A percentile compares a stretch with the other conserved stretches of the same genome.
Conservation (phyloP, 1,140 invertebrate species). For the Tyrophagus putrescentiae region DNA sequence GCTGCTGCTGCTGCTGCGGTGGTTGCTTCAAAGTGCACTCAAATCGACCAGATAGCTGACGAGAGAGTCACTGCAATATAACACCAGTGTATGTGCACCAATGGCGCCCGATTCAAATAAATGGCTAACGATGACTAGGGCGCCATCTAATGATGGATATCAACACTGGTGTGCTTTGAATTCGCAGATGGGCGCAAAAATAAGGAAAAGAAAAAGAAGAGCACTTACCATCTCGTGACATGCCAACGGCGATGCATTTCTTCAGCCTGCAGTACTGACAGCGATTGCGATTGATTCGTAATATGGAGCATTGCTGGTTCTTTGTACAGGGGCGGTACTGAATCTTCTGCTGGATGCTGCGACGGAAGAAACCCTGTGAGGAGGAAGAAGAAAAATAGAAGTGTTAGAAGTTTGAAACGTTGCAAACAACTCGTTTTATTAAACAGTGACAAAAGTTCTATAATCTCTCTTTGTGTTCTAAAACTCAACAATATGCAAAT, state of each 20-base stretch:
- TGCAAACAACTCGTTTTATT: too few species aligned
- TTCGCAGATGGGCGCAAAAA: constrained; percentile 15
- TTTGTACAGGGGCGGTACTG: constrained; percentile 93
- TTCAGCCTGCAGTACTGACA: constrained; percentile 93
- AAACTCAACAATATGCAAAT: background rate
- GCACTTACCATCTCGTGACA: constrained; percentile 87
- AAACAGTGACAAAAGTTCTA: background rate
- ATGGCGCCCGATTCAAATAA: too few species aligned
- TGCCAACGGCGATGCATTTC: constrained; percentile 94
- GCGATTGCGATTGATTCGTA: constrained; percentile 87
- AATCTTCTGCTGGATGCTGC: constrained; percentile 93
- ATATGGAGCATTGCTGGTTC: constrained; percentile 90
- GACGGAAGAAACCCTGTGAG: constrained; percentile 46
- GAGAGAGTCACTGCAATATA: too few species aligned
- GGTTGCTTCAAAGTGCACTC: too few species aligned
- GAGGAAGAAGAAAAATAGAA: constrained; percentile 24
- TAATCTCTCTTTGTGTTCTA: background rate
- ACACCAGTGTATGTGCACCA: too few species aligned
- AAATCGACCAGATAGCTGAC: too few species aligned
- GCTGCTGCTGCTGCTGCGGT: too few species aligned
- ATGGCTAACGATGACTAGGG: too few species aligned
- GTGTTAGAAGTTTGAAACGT: constrained; percentile 11
- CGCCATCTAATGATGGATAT: background rate
- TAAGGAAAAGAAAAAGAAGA: constrained; percentile 5
- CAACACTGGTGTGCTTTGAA: background rate